These are phyloP conservation scores for Pocillopora grandis DNA, from an alignment of 92 coral and sea anemone species.

Conservation along the genomic window DNA sequence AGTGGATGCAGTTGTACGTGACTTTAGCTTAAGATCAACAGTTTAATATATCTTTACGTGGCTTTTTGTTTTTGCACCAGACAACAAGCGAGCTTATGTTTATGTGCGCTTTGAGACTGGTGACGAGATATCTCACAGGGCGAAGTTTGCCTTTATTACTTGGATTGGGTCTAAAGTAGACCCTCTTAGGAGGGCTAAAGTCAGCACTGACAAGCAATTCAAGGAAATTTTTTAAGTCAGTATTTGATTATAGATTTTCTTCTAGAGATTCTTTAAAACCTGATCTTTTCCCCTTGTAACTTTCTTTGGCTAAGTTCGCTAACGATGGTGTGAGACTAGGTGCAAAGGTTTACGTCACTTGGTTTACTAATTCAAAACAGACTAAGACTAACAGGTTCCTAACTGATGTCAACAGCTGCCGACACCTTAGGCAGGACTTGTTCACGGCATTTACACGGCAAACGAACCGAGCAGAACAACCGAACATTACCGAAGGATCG, in stretches of 20 bases:
- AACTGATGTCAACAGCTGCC: too few species aligned
- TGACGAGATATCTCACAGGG: slow-evolving; percentile 80
- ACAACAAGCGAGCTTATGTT: slow-evolving; percentile 67
- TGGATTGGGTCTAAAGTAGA: slow-evolving; percentile 71
- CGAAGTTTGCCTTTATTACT: slow-evolving; percentile 83
- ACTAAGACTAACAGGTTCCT: too few species aligned
- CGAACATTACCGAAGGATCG: too few species aligned
- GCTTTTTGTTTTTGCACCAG: slow-evolving; percentile 31
- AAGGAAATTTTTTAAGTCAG: slow-evolving; percentile 67
- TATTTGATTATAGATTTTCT: background rate
- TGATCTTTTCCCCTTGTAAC: background rate
- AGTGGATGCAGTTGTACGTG: background rate
- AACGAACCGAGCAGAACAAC: too few species aligned
- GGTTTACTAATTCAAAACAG: too few species aligned
- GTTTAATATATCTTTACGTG: background rate
- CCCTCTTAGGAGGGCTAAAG: slow-evolving; percentile 76
- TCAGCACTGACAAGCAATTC: slow-evolving; percentile 79
- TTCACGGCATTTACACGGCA: too few species aligned
- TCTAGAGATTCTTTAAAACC: background rate
- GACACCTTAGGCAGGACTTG: too few species aligned
- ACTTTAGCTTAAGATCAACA: background rate
- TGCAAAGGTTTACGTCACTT: too few species aligned
- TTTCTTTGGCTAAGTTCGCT: too few species aligned
- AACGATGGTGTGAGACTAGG: too few species aligned
- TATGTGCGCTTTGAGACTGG: slow-evolving; percentile 77